phyloP scores from a whole-genome alignment of 2,888 invertebrate species.

The Dastarcus helophoroides region DNA sequence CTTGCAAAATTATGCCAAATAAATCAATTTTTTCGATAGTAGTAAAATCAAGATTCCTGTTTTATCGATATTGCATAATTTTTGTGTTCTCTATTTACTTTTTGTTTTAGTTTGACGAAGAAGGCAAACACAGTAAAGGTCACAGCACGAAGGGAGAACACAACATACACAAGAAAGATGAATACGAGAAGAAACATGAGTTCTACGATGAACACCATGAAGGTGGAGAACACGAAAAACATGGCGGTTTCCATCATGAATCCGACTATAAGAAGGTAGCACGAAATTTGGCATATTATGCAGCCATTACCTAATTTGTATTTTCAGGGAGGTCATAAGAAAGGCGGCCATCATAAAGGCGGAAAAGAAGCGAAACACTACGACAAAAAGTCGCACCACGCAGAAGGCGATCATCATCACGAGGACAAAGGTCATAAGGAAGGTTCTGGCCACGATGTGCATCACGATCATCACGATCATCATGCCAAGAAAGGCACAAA shows the following conservation, averaged over 20 bases:
- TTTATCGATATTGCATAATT: no score
- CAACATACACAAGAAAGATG: constrained; percentile 63
- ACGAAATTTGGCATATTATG: no score
- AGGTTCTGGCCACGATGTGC: constrained; percentile 44
- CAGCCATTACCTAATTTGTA: no score
- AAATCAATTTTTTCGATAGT: no score
- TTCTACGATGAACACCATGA: constrained; percentile 67
- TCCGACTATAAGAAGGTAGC: constrained; percentile 38
- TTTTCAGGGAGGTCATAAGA: constrained; percentile 47
- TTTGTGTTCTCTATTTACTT: neutral
- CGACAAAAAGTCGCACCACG: constrained; percentile 46
- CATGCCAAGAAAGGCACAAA: constrained; percentile 39
- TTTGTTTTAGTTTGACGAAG: constrained; percentile 26
- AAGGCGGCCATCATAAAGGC: constrained; percentile 42
- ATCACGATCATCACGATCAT: constrained; percentile 44
- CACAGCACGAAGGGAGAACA: constrained; percentile 66
- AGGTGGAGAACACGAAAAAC: constrained; percentile 52
- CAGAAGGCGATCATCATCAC: constrained; percentile 44
- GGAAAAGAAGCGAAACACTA: constrained; percentile 41
- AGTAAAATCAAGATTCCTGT: no score
- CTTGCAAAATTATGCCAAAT: no score
- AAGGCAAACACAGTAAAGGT: constrained; percentile 59
- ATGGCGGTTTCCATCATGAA: constrained; percentile 49
- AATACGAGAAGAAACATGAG: constrained; percentile 62
- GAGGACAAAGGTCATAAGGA: constrained; percentile 48